Conservation (phyloP, 2,888 invertebrate genomes). For the Phyto melanocephala region DNA sequence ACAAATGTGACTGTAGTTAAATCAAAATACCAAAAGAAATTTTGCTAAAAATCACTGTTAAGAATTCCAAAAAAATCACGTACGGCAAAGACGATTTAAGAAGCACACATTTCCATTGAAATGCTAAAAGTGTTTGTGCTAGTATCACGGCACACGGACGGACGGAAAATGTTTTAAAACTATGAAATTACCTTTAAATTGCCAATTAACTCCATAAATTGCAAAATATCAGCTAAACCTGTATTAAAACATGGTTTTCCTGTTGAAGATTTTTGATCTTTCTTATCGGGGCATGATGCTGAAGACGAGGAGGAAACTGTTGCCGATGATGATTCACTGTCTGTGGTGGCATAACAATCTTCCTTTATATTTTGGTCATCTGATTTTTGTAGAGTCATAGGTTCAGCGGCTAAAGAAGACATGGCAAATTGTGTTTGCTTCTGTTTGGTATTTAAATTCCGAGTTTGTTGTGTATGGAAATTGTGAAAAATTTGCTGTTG, state of each 20-base stretch:
- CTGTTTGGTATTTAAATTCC: constrained; percentile 69
- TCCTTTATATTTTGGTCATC: constrained; percentile 37
- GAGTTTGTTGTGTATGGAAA: constrained; percentile 70
- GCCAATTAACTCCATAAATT: constrained; percentile 86
- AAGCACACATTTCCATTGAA: neutral
- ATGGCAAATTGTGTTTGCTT: constrained; percentile 74
- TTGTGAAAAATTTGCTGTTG: constrained; percentile 67
- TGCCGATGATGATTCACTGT: constrained; percentile 59
- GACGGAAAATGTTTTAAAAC: too few relatives aligned
- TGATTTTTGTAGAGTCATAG: constrained; percentile 67
- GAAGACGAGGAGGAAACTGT: constrained; percentile 37
- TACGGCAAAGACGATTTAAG: neutral
- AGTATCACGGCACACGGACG: too few relatives aligned
- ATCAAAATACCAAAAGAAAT: neutral
- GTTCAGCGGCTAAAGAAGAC: constrained; percentile 75
- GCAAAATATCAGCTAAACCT: constrained; percentile 77
- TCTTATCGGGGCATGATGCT: constrained; percentile 57
- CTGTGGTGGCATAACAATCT: constrained; percentile 50
- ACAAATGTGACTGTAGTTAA: neutral
- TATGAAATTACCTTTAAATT: constrained; percentile 83
- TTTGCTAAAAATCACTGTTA: neutral
- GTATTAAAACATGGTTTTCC: constrained; percentile 76
- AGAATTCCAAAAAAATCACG: neutral
- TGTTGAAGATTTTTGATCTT: constrained; percentile 64
- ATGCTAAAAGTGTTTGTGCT: too few relatives aligned